Evolutionary conservation across 2,113 vertebrate species (phyloP).

Genomic region (Tenrec ecaudatus): DNA sequence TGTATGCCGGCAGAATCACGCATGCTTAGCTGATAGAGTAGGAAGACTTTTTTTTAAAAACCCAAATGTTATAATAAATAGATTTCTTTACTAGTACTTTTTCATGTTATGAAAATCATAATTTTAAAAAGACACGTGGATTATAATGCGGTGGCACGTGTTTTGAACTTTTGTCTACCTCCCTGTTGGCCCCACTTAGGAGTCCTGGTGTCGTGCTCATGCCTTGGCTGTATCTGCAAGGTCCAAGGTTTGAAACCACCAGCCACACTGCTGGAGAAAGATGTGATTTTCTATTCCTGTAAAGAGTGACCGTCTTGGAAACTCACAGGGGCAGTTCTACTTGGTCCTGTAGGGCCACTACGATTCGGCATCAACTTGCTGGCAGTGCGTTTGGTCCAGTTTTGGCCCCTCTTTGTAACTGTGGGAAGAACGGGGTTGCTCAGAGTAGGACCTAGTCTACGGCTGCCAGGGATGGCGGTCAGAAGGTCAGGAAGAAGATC

Average conservation of each 20-base stretch:
- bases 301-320: no score
- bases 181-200: not conserved
- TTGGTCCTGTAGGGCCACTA: no score
- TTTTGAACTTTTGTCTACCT: not conserved
- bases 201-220: no score
- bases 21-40: not conserved
- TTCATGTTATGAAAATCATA: not conserved
- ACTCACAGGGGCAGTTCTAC: no score
- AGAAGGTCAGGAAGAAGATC: not conserved
- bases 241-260: no score
- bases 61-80: slow-evolving; percentile 20
- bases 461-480: not conserved
- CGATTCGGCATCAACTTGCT: no score
- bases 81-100: not conserved
- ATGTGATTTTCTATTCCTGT: no score
- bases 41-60: slow-evolving; percentile 27
- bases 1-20: not conserved
- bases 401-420: not conserved
- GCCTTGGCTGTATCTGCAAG: no score
- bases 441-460: not conserved
- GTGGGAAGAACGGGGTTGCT: not conserved
- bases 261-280: no score
- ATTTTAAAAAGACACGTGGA: slow-evolving; percentile 46
- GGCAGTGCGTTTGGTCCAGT: no score
- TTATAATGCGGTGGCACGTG: slow-evolving; percentile 39